These are phyloP conservation scores for Nomada goodeniana DNA, from an alignment of 2,888 invertebrate genomes.

Conservation along the genomic window DNA sequence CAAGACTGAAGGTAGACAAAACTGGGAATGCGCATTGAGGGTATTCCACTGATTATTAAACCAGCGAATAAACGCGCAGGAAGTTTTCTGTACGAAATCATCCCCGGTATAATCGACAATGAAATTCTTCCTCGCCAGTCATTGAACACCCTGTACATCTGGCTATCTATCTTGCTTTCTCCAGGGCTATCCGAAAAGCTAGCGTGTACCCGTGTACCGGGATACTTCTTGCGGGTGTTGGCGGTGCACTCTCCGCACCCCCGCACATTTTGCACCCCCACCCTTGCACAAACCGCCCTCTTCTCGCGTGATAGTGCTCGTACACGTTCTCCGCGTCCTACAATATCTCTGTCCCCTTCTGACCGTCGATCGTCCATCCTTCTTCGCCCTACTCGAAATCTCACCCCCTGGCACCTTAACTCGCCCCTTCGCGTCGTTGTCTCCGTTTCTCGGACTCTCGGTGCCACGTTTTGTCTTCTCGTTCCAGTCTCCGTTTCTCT, in stretches of 20 bases:
- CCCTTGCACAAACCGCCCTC: slow-evolving; percentile 23
- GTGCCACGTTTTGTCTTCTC: slow-evolving; percentile 30
- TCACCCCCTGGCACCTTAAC: slow-evolving; percentile 15
- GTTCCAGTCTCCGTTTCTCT: slow-evolving; percentile 4
- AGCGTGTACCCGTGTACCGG: slow-evolving; percentile 56
- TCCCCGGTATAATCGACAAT: too few relatives aligned
- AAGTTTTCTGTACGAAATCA: too few relatives aligned
- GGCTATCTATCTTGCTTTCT: slow-evolving; percentile 8
- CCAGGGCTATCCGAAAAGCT: slow-evolving; percentile 45
- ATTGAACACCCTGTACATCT: slow-evolving; percentile 1
- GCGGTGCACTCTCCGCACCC: slow-evolving; percentile 46
- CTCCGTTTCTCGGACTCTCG: slow-evolving; percentile 38
- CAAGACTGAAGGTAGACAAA: too few relatives aligned
- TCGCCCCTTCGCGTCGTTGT: background rate
- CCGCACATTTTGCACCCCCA: slow-evolving; percentile 32
- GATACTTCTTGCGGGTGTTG: slow-evolving; percentile 61
- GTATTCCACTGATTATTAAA: too few relatives aligned
- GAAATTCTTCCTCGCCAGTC: too few relatives aligned
- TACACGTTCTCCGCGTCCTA: slow-evolving; percentile 61
- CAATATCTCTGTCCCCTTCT: slow-evolving; percentile 50
- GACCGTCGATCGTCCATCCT: slow-evolving; percentile 35
- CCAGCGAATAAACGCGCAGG: too few relatives aligned
- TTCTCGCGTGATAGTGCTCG: slow-evolving; percentile 53
- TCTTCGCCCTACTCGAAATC: slow-evolving; percentile 30
- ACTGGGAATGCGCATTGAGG: too few relatives aligned